Conservation (phyloP, 1,140 invertebrate genomes). For the Calephelis virginiensis region DNA sequence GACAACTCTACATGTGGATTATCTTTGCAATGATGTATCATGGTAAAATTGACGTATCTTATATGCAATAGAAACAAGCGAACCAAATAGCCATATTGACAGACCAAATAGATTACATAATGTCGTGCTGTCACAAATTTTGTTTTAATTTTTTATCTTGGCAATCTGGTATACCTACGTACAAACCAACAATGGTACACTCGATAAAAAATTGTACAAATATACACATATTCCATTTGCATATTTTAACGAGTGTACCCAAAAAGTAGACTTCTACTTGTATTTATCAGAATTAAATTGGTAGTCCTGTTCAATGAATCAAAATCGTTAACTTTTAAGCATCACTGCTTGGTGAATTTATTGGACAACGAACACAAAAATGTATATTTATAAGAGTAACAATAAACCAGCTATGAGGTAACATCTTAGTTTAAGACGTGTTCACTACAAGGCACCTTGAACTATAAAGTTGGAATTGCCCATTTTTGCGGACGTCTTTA, state of each 20-base stretch:
- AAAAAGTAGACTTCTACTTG: slow-evolving; percentile 22
- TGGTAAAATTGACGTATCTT: too few relatives aligned
- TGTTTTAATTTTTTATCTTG: too few relatives aligned
- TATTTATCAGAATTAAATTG: slow-evolving; percentile 36
- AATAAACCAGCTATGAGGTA: slow-evolving; percentile 30
- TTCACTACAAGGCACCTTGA: slow-evolving; percentile 2
- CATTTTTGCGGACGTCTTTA: slow-evolving; percentile 4
- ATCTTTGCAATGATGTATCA: too few relatives aligned
- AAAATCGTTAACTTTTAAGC: slow-evolving; percentile 30
- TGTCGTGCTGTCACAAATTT: too few relatives aligned
- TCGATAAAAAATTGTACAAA: slow-evolving; percentile 6
- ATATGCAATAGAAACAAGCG: too few relatives aligned
- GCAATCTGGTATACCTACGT: too few relatives aligned
- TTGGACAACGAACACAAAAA: slow-evolving; percentile 63
- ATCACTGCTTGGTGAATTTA: slow-evolving; percentile 53
- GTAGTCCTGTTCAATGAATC: slow-evolving; percentile 36
- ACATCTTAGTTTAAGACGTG: slow-evolving; percentile 10
- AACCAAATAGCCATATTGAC: too few relatives aligned
- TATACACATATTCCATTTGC: neutral
- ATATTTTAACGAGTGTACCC: slow-evolving; percentile 12
- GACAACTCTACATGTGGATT: too few relatives aligned
- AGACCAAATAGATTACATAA: too few relatives aligned
- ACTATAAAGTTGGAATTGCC: slow-evolving; percentile 8
- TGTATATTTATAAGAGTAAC: slow-evolving; percentile 53
- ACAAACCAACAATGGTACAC: slow-evolving; percentile 1